A percentile compares a stretch with the other conserved stretches of the same genome.
Evolutionary conservation across 2,888 invertebrate species (phyloP).

Genomic region (Oxyteleia sp.): DNA sequence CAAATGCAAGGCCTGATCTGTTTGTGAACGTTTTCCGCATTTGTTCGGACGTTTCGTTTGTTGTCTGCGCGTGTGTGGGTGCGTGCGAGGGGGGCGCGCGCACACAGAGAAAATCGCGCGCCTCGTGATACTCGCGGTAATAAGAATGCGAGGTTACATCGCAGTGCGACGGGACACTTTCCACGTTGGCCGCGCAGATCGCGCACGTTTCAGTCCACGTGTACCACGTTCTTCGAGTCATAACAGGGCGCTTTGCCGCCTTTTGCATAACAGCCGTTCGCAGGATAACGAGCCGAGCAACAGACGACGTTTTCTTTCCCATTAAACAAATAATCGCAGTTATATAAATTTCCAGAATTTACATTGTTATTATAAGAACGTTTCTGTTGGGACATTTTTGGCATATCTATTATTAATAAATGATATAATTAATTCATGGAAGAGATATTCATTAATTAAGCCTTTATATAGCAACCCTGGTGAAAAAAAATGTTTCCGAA

Average conservation of each 20-base stretch:
- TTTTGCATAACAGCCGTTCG: conserved; percentile 52
- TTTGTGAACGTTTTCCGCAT: conserved; percentile 11
- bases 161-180: conserved; percentile 19
- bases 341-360: too few relatives aligned
- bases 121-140: conserved; percentile 23
- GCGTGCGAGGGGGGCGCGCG: neutral
- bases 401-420: too few relatives aligned
- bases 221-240: conserved; percentile 58
- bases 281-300: too few relatives aligned
- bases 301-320: too few relatives aligned
- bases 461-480: too few relatives aligned
- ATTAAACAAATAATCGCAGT: too few relatives aligned
- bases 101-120: conserved; percentile 5
- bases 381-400: too few relatives aligned
- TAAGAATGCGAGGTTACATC: conserved; percentile 35
- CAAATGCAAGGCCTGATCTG: neutral
- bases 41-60: neutral
- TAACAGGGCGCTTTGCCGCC: conserved; percentile 36
- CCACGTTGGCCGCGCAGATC: conserved; percentile 39
- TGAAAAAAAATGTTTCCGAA: too few relatives aligned
- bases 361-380: too few relatives aligned
- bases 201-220: conserved; percentile 58
- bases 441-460: too few relatives aligned
- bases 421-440: too few relatives aligned
- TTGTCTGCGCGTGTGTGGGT: neutral